Base-by-base conservation (phyloP, 1,140 invertebrate genomes). In the Diabrotica undecimpunctata region DNA sequence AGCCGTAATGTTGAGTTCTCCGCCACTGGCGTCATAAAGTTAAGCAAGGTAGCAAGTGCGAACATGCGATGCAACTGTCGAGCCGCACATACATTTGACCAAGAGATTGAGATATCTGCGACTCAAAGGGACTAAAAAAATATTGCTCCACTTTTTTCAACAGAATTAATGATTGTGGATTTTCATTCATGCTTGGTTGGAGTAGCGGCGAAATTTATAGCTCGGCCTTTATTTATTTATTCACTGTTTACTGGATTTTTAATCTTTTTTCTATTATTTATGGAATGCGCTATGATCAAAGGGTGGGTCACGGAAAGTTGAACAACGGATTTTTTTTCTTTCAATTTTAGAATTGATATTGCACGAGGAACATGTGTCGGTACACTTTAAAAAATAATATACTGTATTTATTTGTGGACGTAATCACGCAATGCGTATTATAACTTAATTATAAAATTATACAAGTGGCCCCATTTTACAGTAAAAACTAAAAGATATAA, bases 181-280 rank as follows among this genome's bases (percentile, higher is more conserved):
- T 68, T 72, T 65, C 69, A 70, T 72, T 72, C 71, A 72, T 72
- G 71, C 69, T 70, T 70, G 66, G 66, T 63, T 72, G 71, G 65
- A 70, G 62, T 59, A 68, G 66, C 62, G 59, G 35, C 60, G 59
- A 60, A 66, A 72, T 72, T 72, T 72, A 72, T 72, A 59, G 62
- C 56, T 63, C 9, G n/a, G 61, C n/a, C 50, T 69, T 65, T 61
- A 70, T 72, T 66, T 72, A 70, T 65, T 68, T 65, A 41, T 62
- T 64, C n/a, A 46, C 41, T 46, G 8, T 46, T 46, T 46, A 46
- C 41, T 8, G 41, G 41, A 25, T 4, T 46, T 46, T 46, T 10
- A 46, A 10, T 46, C n/a, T 5, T 3, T 46, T 8, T 46, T 46
- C 41, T 46, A 46, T 46, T 46, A 46, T 46, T 46, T 46, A 46